Evolutionary conservation across 2,113 vertebrate genomes (phyloP).

Genomic region (Antigone vipio): DNA sequence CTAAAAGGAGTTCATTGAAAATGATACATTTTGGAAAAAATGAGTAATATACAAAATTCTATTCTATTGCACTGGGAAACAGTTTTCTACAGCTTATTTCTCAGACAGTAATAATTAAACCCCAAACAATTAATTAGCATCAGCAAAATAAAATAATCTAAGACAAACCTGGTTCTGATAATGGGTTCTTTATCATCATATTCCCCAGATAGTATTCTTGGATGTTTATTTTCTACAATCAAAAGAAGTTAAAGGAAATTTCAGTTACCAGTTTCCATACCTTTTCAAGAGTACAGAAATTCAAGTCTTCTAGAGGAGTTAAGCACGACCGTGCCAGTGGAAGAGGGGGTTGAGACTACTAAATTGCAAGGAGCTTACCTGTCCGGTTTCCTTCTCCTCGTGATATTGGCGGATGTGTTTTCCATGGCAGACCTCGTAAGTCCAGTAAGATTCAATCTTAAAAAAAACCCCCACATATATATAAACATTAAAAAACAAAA

Average conservation of each 20-base stretch:
- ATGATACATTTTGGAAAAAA: not conserved
- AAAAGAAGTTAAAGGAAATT: constrained; percentile 30
- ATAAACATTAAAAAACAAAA: not conserved
- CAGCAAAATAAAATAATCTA: not conserved
- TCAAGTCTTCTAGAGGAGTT: not conserved
- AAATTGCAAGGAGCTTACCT: constrained; percentile 77
- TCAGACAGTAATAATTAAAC: not conserved
- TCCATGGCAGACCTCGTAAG: constrained; percentile 95
- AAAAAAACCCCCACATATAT: not conserved
- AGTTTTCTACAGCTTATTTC: not conserved
- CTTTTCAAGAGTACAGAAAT: not conserved
- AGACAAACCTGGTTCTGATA: constrained; percentile 81
- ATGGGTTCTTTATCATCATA: constrained; percentile 77
- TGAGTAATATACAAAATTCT: not conserved
- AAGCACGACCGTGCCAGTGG: not conserved
- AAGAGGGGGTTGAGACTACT: not conserved
- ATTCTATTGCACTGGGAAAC: not conserved
- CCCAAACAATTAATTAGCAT: not conserved
- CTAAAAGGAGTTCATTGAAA: not conserved
- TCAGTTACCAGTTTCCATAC: not conserved
- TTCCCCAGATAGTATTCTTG: constrained; percentile 96
- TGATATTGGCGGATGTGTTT: constrained; percentile 97
- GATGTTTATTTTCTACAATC: constrained; percentile 87
- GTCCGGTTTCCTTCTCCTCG: constrained; percentile 95
- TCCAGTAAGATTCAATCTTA: constrained; percentile 99